A percentile compares a stretch with the other conserved stretches of the same genome.
Conservation (phyloP, 2,797 vertebrate genomes). For the Anguilla pacifica region DNA sequence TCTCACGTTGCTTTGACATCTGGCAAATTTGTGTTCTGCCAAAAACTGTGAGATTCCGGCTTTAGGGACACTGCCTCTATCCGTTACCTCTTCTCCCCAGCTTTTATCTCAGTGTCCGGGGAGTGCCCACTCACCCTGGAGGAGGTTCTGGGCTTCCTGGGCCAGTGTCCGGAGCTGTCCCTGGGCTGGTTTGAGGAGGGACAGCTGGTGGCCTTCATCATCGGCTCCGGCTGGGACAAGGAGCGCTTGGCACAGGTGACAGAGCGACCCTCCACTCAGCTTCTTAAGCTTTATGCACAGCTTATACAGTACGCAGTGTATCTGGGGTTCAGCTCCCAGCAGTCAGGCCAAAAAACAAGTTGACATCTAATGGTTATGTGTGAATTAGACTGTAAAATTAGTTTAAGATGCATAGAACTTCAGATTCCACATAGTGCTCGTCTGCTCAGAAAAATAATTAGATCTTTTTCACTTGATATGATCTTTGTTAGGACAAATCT, state of each 20-base stretch:
- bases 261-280: neutral
- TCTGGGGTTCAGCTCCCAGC: neutral
- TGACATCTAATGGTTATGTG: no score
- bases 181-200: conserved; percentile 92
- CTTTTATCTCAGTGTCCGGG: conserved; percentile 87
- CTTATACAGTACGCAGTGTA: neutral
- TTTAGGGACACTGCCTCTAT: neutral
- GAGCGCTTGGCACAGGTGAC: conserved; percentile 80
- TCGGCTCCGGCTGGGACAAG: conserved; percentile 90
- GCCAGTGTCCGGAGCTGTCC: conserved; percentile 87
- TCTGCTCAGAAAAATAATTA: neutral
- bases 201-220: conserved; percentile 87
- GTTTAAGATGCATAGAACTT: neutral
- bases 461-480: neutral
- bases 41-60: neutral
- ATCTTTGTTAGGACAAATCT: neutral
- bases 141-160: conserved; percentile 86
- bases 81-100: conserved; percentile 56
- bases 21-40: neutral
- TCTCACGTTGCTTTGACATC: neutral
- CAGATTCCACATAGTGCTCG: neutral
- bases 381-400: neutral
- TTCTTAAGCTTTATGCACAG: neutral
- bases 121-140: conserved; percentile 86
- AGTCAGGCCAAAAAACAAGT: neutral